Conservation (phyloP, 2,888 invertebrate species). For the Dione vanillae region DNA sequence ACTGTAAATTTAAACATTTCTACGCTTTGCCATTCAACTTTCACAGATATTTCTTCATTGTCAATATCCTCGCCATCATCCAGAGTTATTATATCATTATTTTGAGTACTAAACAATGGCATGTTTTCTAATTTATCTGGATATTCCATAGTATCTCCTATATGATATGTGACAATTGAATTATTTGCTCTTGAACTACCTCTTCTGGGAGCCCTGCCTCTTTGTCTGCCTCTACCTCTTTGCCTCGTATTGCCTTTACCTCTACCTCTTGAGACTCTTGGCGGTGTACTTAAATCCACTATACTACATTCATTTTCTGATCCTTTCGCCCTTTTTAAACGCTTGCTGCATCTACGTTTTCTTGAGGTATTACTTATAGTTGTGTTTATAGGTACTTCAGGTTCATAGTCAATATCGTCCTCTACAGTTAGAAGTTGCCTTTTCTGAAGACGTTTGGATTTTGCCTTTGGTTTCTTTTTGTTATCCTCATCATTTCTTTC, state of each 20-base stretch:
- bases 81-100: constrained; percentile 51
- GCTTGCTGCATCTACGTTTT: not conserved
- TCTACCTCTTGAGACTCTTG: not conserved
- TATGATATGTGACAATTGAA: constrained; percentile 55
- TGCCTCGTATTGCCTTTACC: not conserved
- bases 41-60: constrained; percentile 75
- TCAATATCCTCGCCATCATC: constrained; percentile 55
- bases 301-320: not conserved
- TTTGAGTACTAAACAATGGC: constrained; percentile 57
- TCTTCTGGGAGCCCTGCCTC: constrained; percentile 39
- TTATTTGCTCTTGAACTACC: constrained; percentile 21
- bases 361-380: not conserved
- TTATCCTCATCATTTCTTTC: not conserved
- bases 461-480: not conserved
- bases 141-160: constrained; percentile 73
- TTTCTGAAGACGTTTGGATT: not conserved
- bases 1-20: constrained; percentile 72
- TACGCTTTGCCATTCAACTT: constrained; percentile 74
- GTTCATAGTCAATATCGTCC: not conserved
- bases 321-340: not conserved
- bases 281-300: not conserved
- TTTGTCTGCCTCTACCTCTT: constrained; percentile 14
- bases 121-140: constrained; percentile 61
- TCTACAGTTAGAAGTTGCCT: not conserved
- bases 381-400: not conserved